Evolutionary conservation across 2,888 invertebrate genomes (phyloP).

Genomic region (Cyaniris semiargus): DNA sequence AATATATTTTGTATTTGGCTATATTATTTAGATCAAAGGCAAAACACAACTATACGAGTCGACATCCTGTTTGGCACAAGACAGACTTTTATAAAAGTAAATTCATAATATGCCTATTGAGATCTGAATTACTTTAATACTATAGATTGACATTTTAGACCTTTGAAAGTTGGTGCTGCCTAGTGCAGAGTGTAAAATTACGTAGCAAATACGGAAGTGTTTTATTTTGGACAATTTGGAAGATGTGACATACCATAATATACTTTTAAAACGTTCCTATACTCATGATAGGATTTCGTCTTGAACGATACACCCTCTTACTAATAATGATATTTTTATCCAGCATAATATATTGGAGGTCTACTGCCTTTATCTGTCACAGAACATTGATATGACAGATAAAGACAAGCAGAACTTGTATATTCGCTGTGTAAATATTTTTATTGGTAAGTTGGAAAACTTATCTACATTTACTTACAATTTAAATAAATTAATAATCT

Average conservation of each 20-base stretch:
- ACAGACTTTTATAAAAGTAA: background rate
- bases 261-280: background rate
- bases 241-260: background rate
- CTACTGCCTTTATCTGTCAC: too few species aligned
- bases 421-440: background rate
- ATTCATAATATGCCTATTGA: background rate
- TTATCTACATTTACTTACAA: background rate
- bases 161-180: background rate
- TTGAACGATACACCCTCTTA: background rate
- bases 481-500: slow-evolving; percentile 54
- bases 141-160: background rate
- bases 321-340: too few species aligned
- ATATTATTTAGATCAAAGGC: background rate
- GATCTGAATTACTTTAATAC: background rate
- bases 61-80: slow-evolving; percentile 6
- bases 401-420: background rate
- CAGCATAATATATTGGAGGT: too few species aligned
- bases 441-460: background rate
- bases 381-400: too few species aligned
- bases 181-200: background rate
- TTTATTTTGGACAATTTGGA: background rate
- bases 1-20: background rate
- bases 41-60: background rate
- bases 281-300: background rate
- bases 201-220: background rate